A percentile compares a stretch with the other conserved stretches of the same genome.
Evolutionary conservation across 2,888 invertebrate genomes (phyloP).

Genomic region (Hyposoter didymator): DNA sequence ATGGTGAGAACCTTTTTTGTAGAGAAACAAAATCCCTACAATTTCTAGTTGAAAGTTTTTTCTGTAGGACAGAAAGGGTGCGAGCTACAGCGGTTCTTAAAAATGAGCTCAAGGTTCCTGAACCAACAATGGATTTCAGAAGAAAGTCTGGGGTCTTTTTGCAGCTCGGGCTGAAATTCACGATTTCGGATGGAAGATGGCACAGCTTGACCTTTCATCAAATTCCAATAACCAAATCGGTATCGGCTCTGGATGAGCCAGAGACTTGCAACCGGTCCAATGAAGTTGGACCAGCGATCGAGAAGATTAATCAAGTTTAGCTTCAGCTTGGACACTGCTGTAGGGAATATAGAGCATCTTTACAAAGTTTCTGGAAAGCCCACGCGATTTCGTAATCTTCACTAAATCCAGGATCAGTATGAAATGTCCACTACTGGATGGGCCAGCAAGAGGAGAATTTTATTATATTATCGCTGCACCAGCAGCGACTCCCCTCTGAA

Average conservation of each 20-base stretch:
- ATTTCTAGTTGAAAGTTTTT: background rate
- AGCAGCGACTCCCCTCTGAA: background rate
- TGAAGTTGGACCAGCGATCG: background rate
- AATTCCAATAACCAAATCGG: background rate
- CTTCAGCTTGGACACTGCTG: background rate
- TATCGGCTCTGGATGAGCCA: background rate
- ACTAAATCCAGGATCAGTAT: background rate
- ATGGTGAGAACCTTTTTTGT: background rate
- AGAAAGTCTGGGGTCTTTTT: background rate
- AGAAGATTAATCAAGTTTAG: constrained; percentile 3
- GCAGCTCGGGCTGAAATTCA: background rate
- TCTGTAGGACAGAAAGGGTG: background rate
- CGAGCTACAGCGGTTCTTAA: background rate
- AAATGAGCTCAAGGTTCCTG: background rate
- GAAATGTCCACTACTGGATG: background rate
- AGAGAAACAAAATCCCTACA: background rate
- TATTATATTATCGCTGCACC: background rate
- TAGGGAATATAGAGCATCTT: background rate
- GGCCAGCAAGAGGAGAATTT: background rate
- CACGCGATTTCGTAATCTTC: background rate
- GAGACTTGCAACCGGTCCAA: background rate
- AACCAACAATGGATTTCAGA: background rate
- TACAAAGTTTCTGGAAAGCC: background rate
- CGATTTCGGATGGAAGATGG: background rate
- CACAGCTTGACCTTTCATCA: background rate